These are phyloP conservation scores for Ovibos moschatus DNA, from an alignment of 2,113 vertebrate genomes.

Conservation along the genomic window DNA sequence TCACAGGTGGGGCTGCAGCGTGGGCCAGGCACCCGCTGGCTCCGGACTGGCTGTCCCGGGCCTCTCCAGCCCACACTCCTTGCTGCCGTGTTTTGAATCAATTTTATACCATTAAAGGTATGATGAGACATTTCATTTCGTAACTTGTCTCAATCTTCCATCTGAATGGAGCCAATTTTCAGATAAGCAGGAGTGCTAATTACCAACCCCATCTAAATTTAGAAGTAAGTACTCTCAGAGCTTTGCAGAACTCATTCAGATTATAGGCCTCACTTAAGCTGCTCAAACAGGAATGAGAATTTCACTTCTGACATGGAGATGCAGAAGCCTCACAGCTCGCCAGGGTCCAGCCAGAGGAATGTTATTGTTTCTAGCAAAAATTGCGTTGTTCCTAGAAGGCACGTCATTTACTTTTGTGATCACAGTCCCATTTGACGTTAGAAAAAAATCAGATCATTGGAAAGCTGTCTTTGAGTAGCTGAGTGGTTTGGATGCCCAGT, in stretches of 20 bases:
- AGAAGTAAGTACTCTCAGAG: constrained; percentile 28
- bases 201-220: not conserved
- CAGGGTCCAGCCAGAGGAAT: not conserved
- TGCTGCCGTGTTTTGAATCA: not conserved
- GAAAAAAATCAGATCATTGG: not conserved
- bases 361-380: not conserved
- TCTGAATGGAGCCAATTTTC: constrained; percentile 38
- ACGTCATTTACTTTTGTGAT: not conserved
- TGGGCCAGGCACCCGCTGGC: not conserved
- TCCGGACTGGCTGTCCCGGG: not conserved
- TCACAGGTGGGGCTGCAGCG: fast-evolving
- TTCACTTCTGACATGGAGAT: not conserved
- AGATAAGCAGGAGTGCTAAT: constrained; percentile 32
- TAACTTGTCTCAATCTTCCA: not conserved
- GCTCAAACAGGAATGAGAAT: not conserved
- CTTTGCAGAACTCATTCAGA: constrained; percentile 21
- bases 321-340: not conserved
- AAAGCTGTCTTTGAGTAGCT: not conserved
- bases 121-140: not conserved
- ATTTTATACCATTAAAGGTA: not conserved
- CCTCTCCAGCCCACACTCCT: not conserved
- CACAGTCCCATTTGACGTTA: not conserved
- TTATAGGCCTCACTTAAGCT: not conserved
- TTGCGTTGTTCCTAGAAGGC: not conserved
- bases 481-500: not conserved